Evolutionary conservation across 2,888 invertebrate genomes (phyloP).

Genomic region (Amaurobius ferox): DNA sequence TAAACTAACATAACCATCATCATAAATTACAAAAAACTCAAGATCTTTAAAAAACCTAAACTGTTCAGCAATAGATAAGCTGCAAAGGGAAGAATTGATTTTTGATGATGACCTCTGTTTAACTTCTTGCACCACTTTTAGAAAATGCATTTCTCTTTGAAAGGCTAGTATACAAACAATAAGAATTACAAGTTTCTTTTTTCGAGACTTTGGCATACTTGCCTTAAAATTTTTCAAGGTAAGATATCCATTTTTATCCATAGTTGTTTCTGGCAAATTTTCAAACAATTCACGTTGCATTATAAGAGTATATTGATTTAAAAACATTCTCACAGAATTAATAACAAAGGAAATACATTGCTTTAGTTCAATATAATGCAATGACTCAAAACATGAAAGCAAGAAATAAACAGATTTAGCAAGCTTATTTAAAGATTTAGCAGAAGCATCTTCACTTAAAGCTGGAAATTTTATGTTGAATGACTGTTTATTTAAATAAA

Average conservation of each 20-base stretch:
- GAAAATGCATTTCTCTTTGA: constrained; percentile 9
- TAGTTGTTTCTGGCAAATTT: background rate
- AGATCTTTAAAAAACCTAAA: background rate
- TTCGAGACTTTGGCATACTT: background rate
- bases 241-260: constrained; percentile 16
- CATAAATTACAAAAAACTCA: background rate
- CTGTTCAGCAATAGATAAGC: background rate
- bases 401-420: constrained; percentile 13
- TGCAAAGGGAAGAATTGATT: background rate
- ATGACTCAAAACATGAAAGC: constrained; percentile 22
- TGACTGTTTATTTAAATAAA: background rate
- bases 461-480: background rate
- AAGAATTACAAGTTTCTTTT: background rate
- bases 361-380: constrained; percentile 31
- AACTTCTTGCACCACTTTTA: background rate
- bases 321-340: background rate
- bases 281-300: constrained; percentile 16
- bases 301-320: constrained; percentile 5
- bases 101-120: background rate
- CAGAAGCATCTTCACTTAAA: too few species aligned
- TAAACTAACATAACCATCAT: constrained; percentile 10
- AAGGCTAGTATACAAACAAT: constrained; percentile 2
- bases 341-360: constrained; percentile 17
- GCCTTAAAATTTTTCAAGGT: background rate
- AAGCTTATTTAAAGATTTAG: background rate